These are phyloP conservation scores for Rhizoglyphus robini DNA, from an alignment of 1,140 invertebrate species.

Conservation along the genomic window DNA sequence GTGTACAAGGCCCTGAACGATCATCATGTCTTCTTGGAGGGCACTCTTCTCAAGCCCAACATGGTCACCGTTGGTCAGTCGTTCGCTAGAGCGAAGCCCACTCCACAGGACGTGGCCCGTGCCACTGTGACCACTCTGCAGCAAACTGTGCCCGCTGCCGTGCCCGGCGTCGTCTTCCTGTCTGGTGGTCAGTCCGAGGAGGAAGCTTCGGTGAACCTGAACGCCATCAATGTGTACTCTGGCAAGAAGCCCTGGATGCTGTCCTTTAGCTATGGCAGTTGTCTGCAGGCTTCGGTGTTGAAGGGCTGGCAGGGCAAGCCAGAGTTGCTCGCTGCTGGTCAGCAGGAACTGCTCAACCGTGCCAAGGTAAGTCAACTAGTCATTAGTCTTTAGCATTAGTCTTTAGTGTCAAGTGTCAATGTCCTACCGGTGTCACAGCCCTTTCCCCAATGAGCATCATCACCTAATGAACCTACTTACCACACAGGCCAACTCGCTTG, in stretches of 20 bases:
- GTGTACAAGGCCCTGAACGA: slow-evolving; percentile 93
- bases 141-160: slow-evolving; percentile 77
- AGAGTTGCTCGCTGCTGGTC: slow-evolving; percentile 64
- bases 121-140: slow-evolving; percentile 82
- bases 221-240: slow-evolving; percentile 74
- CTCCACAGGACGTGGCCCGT: slow-evolving; percentile 53
- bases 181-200: slow-evolving; percentile 95
- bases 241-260: slow-evolving; percentile 83
- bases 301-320: slow-evolving; percentile 81
- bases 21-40: slow-evolving; percentile 94
- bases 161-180: slow-evolving; percentile 80
- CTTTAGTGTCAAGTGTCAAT: too few species aligned
- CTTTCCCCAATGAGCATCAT: too few species aligned
- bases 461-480: not conserved
- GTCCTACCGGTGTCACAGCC: too few species aligned
- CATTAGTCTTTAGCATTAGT: too few species aligned
- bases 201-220: slow-evolving; percentile 82
- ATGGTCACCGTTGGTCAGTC: slow-evolving; percentile 86
- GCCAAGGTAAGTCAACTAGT: slow-evolving; percentile 54
- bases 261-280: slow-evolving; percentile 89
- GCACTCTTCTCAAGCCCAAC: slow-evolving; percentile 94
- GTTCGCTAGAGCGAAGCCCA: slow-evolving; percentile 50
- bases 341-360: slow-evolving; percentile 74
- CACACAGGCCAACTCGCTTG: slow-evolving; percentile 52
- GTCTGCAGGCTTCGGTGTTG: slow-evolving; percentile 71